phyloP scores from a whole-genome alignment of 1,140 invertebrate species.

The Drosophila sproati region DNA sequence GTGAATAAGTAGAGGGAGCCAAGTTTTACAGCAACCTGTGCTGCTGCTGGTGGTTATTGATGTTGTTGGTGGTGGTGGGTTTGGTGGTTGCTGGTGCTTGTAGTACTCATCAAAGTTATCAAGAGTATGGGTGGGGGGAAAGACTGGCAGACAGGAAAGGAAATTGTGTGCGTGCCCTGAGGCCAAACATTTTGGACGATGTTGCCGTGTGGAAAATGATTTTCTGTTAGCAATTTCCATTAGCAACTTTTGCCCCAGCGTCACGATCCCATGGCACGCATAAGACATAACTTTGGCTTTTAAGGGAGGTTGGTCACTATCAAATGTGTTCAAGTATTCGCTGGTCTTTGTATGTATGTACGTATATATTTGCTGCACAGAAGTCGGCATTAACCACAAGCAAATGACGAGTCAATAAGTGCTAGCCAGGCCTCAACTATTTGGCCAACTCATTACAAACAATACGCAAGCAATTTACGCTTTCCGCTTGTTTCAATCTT shows the following conservation, averaged over 20 bases:
- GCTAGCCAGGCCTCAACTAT: conserved; percentile 8
- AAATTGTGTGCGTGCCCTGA: conserved; percentile 66
- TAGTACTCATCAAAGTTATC: conserved; percentile 13
- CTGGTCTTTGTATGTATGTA: conserved; percentile 1
- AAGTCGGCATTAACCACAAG: not conserved
- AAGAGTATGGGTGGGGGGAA: not conserved
- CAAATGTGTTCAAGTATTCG: not conserved
- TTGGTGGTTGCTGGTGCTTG: conserved; percentile 25
- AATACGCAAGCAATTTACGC: conserved; percentile 75
- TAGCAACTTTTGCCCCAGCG: conserved; percentile 68
- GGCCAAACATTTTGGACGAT: conserved; percentile 56
- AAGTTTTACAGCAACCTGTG: conserved; percentile 44
- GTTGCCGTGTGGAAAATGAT: conserved; percentile 64
- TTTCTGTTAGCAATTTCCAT: conserved; percentile 81
- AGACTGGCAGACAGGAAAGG: conserved; percentile 1
- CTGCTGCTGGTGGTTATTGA: conserved; percentile 9
- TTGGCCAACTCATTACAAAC: conserved; percentile 33
- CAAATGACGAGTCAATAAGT: conserved; percentile 12
- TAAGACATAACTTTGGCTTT: conserved; percentile 36
- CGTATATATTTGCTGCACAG: too few species aligned
- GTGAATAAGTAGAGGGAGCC: conserved; percentile 24
- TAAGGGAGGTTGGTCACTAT: not conserved
- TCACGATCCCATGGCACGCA: conserved; percentile 48
- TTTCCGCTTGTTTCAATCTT: conserved; percentile 73
- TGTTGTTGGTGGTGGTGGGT: conserved; percentile 27